Percentiles rank a stretch among this genome's conserved stretches.
phyloP scores from a whole-genome alignment of 2,113 vertebrate species.

The Eudorcas thomsonii region DNA sequence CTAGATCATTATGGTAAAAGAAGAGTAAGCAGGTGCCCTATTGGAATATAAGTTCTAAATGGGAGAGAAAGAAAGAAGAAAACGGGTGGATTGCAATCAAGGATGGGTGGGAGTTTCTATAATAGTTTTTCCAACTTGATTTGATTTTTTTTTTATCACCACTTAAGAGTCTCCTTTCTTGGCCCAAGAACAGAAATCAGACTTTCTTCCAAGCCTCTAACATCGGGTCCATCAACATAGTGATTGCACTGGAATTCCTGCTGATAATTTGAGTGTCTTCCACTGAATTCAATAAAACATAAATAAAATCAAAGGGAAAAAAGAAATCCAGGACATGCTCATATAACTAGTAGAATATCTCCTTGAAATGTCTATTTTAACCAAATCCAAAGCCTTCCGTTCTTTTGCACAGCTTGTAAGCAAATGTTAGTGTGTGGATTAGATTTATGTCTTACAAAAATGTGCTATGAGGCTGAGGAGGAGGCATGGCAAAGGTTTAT shows the following conservation, averaged over 20 bases:
- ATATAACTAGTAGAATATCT: not conserved
- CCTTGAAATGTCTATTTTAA: not conserved
- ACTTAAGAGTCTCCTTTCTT: not conserved
- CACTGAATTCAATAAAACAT: not conserved
- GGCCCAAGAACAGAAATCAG: not conserved
- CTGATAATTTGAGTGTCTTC: not conserved
- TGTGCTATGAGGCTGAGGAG: not conserved
- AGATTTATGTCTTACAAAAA: slow-evolving; percentile 59
- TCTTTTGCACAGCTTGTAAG: slow-evolving; percentile 76
- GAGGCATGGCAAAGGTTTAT: slow-evolving; percentile 76
- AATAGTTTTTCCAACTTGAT: not conserved
- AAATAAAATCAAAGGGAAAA: slow-evolving; percentile 11
- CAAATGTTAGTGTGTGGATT: slow-evolving; percentile 68
- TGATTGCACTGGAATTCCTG: not conserved
- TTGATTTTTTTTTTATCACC: not conserved
- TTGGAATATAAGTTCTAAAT: not conserved
- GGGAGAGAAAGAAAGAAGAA: not conserved
- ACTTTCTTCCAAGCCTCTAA: not conserved
- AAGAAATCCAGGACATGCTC: not conserved
- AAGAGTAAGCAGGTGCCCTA: not conserved
- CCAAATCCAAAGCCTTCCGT: slow-evolving; percentile 66
- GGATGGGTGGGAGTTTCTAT: not conserved
- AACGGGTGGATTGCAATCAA: not conserved
- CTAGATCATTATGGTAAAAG: not conserved
- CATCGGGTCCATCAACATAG: not conserved